Evolutionary conservation across 2,113 vertebrate genomes (phyloP), one percentile per base, ranked within the genome.

Genomic region (Ardeotis arabs): DNA sequence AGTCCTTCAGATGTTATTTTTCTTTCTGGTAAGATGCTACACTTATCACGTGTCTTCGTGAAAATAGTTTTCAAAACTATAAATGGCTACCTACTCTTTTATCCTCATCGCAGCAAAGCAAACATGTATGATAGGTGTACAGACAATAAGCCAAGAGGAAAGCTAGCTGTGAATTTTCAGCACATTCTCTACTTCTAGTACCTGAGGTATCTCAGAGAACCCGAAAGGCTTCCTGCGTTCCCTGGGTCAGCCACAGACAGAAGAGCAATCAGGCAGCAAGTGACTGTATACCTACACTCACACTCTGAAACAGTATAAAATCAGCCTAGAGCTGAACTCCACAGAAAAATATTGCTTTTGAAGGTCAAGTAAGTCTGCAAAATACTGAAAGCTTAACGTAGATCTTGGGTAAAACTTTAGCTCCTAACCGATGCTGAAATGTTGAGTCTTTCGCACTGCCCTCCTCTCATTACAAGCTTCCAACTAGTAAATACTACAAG

Each of bases 81-180:
- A 84, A 84, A 78, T 23, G 45, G 41, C 39, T 87, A 21, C 56
- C 23, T 59, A 23, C 19, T 45, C 33, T 33, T 9, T 41, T 41
- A 41, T 41, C 41, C 66, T 58, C 52, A 80, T 91, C 6, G 1
- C 17, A 28, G 58, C 5, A 24, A 84, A 82, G 62, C 19, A 72
- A 84, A 79, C 2, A 0, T 3, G 6, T 28, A 19, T 6, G 24
- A 27, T 12, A 7, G 2, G 1, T 21, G 19, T 49, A 68, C 16
- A 37, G 45, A n/a, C 45, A 84, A 56, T 6, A 74, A 47, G 29
- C 21, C 39, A 78, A 33, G 37, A 62, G 53, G 35, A 83, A 88
- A 86, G 28, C 21, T 33, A 68, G 31, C 35, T 39, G 10, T 25
- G 45, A 44, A 49, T 50, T 69, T 73, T 74, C 62, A 73, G 53